phyloP scores from a whole-genome alignment of 2,113 vertebrate species.

The Laticauda colubrina region DNA sequence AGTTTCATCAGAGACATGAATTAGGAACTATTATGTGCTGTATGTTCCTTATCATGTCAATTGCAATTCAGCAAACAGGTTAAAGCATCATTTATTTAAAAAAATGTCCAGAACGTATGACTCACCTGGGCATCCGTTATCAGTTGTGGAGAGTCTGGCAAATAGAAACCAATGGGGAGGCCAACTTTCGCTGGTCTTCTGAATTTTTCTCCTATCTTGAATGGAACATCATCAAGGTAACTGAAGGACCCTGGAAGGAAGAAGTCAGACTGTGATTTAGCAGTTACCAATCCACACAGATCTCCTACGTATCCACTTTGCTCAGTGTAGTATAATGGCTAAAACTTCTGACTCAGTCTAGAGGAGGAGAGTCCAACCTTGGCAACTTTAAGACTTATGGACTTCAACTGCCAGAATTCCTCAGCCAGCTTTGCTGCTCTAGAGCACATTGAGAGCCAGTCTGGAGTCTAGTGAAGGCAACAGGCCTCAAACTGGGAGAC shows the following conservation, averaged over 20 bases:
- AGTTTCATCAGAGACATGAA: neutral
- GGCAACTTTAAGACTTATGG: no score
- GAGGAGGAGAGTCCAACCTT: no score
- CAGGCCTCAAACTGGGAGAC: no score
- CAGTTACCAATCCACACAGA: neutral
- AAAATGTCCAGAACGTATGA: neutral
- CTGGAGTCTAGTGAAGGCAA: no score
- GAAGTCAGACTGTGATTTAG: conserved; percentile 25
- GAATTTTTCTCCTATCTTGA: conserved; percentile 96
- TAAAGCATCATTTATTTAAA: neutral
- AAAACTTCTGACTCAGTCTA: neutral
- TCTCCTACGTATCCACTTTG: no score
- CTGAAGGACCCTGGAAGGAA: conserved; percentile 84
- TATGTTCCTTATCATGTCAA: neutral
- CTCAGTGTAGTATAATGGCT: neutral
- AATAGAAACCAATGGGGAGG: conserved; percentile 87
- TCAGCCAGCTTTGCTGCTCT: no score
- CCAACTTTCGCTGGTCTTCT: conserved; percentile 92
- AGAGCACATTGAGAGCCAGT: no score
- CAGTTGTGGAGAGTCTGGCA: conserved; percentile 79
- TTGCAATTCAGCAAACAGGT: neutral
- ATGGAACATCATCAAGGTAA: conserved; percentile 96
- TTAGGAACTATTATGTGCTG: neutral
- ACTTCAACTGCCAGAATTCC: no score
- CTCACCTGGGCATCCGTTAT: conserved; percentile 82